Evolutionary conservation across 2,797 vertebrate species (phyloP), one percentile per base, ranked within the genome.

Genomic region (Tokudaia tokunoshimensis): DNA sequence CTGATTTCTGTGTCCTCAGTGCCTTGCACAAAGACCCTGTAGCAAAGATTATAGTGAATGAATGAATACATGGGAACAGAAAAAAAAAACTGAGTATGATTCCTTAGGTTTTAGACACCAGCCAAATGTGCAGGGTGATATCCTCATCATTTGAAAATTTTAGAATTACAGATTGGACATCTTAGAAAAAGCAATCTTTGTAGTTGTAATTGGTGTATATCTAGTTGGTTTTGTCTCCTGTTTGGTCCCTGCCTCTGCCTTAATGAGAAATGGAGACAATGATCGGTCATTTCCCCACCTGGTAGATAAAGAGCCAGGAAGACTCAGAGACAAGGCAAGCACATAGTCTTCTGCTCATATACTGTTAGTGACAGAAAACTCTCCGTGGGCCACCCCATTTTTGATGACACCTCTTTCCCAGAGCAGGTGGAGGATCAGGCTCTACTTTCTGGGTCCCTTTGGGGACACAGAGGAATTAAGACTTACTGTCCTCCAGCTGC

Each of bases 121-220:
- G 84, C 52, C 24, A 44, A 87, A 57, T 93, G 57, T 44, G 6
- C 29, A 95, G 47, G 41, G 47, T 37, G 59, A 90, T 94, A 93
- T 76, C 22, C 50, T 91, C 52, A 34, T 24, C 50, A 81, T 83
- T 11, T 82, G 83, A 93, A 95, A 93, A 90, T 65, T 94, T 87
- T 37, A 79, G 37, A 86, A 92, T 86, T 97, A 89, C 6, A 80
- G 67, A 52, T n/a, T 11, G 29, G 89, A 6, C 31, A 26, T 29
- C 65, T 44, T 84, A 92, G 78, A 89, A 89, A 97, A 96, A 65
- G 34, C 37, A 70, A 11, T 76, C 91, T 88, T 74, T 93, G 9
- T 79, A 55, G 82, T 13, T 91, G 84, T 92, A 63, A 89, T 17
- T 74, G 86, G 67, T 20, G 65, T 12, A 26, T 37, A 37, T 44